Evolutionary conservation across 2,113 vertebrate genomes (phyloP).

Genomic region (Craseonycteris thonglongyai): DNA sequence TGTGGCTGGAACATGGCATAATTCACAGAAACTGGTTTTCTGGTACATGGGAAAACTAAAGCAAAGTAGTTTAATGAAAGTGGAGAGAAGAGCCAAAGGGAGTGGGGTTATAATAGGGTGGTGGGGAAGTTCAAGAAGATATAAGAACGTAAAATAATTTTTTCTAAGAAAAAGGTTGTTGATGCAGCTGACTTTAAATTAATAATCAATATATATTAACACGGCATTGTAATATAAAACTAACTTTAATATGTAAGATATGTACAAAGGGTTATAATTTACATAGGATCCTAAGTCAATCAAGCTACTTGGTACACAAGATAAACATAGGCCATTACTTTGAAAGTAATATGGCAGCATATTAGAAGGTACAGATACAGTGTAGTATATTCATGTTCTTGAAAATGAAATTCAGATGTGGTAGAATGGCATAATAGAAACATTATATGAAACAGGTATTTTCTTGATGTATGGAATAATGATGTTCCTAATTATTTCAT

Average conservation of each 20-base stretch:
- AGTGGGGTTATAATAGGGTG: background rate
- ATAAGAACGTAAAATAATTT: background rate
- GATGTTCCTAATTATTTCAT: background rate
- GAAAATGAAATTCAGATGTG: background rate
- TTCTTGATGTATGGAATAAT: background rate
- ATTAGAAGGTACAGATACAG: background rate
- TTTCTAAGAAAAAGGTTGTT: background rate
- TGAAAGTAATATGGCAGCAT: background rate
- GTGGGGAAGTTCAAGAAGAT: background rate
- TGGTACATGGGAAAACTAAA: background rate
- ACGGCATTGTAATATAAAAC: background rate
- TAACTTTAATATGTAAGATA: background rate
- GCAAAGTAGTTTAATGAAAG: background rate
- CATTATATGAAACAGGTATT: background rate
- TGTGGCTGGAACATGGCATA: background rate
- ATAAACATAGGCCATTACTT: background rate
- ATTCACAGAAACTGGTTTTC: background rate
- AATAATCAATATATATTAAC: background rate
- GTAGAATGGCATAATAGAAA: background rate
- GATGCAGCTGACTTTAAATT: background rate
- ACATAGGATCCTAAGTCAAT: background rate
- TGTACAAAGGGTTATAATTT: background rate
- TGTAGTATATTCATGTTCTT: background rate
- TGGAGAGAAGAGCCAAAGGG: background rate
- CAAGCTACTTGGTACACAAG: background rate